Base-by-base conservation (phyloP, 1,140 invertebrate species). In the Drosophila kurseongensis region DNA sequence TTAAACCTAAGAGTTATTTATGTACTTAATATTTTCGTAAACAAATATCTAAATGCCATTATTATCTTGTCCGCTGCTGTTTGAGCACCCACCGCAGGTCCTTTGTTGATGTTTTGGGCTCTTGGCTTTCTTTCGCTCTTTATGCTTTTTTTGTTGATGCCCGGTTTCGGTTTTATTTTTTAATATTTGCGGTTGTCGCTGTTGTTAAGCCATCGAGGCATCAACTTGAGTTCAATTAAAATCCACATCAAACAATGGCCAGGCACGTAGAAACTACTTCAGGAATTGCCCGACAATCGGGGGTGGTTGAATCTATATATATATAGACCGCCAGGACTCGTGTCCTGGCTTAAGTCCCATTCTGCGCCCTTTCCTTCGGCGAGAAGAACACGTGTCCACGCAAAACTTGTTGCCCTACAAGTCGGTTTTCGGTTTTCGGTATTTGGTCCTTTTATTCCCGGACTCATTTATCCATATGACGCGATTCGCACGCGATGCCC, bases 181-280 rank as follows among this genome's bases (percentile, higher is more conserved):
- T 86, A 86, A 86, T 86, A 86, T 86, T 86, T 86, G 83, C 83
- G 83, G 83, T 86, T 86, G 83, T 80, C 72, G 83, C 67, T 65
- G 82, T 82, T 86, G 81, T 84, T 84, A 84, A 85, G 82, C 83
- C 61, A 14, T 54, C 57, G 23, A 50, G 35, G 65, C 72, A 68
- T 61, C 83, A 90, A 91, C 90, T 91, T 91, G 86, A 90, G 90
- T 91, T 91, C 90, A 91, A 91, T 91, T 91, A 91, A 91, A 91
- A 91, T 91, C 90, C 90, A 91, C 90, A 91, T 91, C 90, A 91
- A 91, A 91, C 90, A 91, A 84, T 90, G 75, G 80, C 72, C 82
- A 76, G 80, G 90, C 90, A 91, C 90, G 90, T 91, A 91, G 80
- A 71, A 88, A 88, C 84, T 89, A 88, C 83, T 89, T 89, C 80